Conservation (phyloP, 2,113 vertebrate genomes). For the Lonchura striata region DNA sequence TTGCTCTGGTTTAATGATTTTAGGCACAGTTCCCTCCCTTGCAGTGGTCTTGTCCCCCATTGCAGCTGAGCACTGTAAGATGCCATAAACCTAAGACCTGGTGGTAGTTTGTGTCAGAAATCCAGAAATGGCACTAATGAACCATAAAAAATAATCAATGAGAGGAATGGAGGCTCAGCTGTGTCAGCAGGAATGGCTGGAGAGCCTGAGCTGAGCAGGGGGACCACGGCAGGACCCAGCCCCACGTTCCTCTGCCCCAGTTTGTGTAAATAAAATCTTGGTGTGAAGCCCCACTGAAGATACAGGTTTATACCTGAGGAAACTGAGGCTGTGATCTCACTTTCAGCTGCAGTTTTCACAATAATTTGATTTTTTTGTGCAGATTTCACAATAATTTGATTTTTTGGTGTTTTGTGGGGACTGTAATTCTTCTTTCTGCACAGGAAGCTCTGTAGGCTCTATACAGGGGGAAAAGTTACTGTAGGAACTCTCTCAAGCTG, state of each 20-base stretch:
- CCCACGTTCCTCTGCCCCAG: fast-evolving
- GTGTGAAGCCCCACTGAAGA: fast-evolving
- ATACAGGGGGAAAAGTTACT: not conserved
- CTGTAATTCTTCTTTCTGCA: not conserved
- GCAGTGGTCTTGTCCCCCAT: not conserved
- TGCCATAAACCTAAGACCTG: not conserved
- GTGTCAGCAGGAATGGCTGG: not conserved
- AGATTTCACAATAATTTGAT: not conserved
- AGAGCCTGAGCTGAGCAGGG: not conserved
- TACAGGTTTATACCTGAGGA: not conserved
- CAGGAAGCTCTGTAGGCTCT: not conserved
- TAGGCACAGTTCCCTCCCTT: not conserved
- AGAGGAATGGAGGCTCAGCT: not conserved
- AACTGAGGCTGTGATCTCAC: not conserved
- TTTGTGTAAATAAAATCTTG: not conserved
- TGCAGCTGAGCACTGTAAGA: not conserved
- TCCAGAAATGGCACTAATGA: not conserved
- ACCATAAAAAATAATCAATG: not conserved
- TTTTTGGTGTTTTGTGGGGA: not conserved
- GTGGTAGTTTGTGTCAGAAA: not conserved
- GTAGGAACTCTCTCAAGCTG: not conserved
- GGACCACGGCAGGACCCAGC: not conserved
- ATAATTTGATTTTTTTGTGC: not conserved
- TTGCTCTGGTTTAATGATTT: not conserved
- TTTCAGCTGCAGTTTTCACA: not conserved